Base-by-base conservation (phyloP, 2,113 vertebrate genomes). In the Engraulis encrasicolus region DNA sequence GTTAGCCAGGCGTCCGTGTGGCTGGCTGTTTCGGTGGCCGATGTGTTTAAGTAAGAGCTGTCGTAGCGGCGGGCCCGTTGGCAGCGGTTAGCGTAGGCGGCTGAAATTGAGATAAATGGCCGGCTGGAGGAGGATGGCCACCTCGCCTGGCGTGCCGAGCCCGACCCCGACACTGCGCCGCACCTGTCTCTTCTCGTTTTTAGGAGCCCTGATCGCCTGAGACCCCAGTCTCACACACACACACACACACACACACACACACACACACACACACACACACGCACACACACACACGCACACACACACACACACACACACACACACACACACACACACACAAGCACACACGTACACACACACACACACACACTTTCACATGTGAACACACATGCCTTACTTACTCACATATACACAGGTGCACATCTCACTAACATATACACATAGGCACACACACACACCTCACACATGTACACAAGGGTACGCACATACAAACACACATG, bases 81-180 rank as follows among this genome's bases (percentile, higher is more conserved):
- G 54, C 54, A 61, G 54, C 54, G n/a, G 54, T 61, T 61, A 61
- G 54, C n/a, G n/a, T 19, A 19, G 23, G 23, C 84, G 82, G 77
- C 86, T 83, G 83, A 87, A 89, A 89, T 89, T 83, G 88, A 89
- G 88, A 89, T 89, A 87, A 89, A 89, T 89, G 88, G 88, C 82
- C 81, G 54, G 84, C 84, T 85, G 61, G 37, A 81, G 82, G 80
- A 58, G 82, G 81, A 82, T 17, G 82, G 88, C 81, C 88, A 82
- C 80, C 86, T 87, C 85, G 82, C 78, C 81, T 66, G 85, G 87
- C 61, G 78, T 37, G 82, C 78, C 61, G 49, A 58, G 38, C n/a
- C n/a, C 31, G 82, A 66, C 80, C 52, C 86, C 74, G 71, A 50
- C 40, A 37, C n/a, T 54, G 83, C 84, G 79, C 78, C 83, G 86